Evolutionary conservation across 2,888 invertebrate genomes (phyloP).

Genomic region (Cryptophagus acutangulus): DNA sequence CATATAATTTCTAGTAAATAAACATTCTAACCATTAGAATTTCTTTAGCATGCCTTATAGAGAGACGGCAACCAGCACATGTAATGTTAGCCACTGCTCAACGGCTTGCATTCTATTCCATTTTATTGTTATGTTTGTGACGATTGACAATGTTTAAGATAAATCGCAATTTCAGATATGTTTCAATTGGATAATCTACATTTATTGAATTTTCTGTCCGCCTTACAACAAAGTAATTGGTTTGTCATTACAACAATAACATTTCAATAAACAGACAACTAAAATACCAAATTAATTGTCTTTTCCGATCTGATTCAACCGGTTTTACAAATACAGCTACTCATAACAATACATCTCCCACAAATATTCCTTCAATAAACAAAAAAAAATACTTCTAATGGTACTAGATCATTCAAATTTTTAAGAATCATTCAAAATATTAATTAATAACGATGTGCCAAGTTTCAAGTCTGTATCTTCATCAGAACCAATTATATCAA

Average conservation of each 20-base stretch:
- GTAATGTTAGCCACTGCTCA: conserved; percentile 35
- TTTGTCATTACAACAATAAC: conserved; percentile 23
- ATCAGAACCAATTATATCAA: no score
- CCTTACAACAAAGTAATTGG: conserved; percentile 29
- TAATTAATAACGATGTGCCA: no score
- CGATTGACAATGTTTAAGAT: conserved; percentile 42
- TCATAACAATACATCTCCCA: no score
- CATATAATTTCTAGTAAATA: conserved; percentile 41
- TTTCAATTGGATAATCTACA: conserved; percentile 37
- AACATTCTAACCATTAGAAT: conserved; percentile 34
- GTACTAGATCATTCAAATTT: no score
- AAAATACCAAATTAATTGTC: conserved; percentile 7
- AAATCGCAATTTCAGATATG: conserved; percentile 41
- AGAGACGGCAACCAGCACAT: conserved; percentile 31
- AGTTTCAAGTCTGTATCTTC: no score
- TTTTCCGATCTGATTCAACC: background rate
- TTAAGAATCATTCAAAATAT: no score
- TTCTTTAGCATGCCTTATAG: conserved; percentile 33
- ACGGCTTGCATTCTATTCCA: conserved; percentile 28
- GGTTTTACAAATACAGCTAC: no score
- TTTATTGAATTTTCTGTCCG: conserved; percentile 34
- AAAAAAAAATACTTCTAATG: no score
- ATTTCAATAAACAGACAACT: conserved; percentile 17
- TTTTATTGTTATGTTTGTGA: conserved; percentile 41
- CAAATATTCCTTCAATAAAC: no score